phyloP scores from a whole-genome alignment of 92 coral and sea anemone species.

The Siderastrea radians region DNA sequence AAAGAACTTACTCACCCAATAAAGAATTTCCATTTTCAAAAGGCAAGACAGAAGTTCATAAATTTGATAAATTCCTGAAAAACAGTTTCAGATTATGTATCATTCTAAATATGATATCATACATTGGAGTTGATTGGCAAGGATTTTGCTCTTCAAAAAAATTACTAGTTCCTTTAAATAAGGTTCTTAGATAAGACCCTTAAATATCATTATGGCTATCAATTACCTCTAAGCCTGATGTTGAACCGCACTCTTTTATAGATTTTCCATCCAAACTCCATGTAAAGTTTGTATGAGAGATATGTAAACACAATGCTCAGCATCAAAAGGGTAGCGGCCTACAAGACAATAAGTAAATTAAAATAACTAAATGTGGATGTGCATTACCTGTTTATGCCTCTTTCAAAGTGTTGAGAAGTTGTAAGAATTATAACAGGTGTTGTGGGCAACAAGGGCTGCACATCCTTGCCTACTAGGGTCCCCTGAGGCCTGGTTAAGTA shows the following conservation, averaged over 20 bases:
- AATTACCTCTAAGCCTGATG: slow-evolving; percentile 84
- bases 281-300: slow-evolving; percentile 86
- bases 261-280: slow-evolving; percentile 94
- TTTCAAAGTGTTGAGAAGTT: too few relatives aligned
- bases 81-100: background rate
- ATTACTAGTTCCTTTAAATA: too few relatives aligned
- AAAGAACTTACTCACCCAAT: slow-evolving; percentile 71
- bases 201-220: background rate
- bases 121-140: too few relatives aligned
- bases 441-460: too few relatives aligned
- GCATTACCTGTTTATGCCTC: too few relatives aligned
- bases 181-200: too few relatives aligned
- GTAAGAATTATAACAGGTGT: too few relatives aligned
- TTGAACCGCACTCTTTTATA: slow-evolving; percentile 89
- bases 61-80: slow-evolving; percentile 78
- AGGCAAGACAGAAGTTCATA: slow-evolving; percentile 88
- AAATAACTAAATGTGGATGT: background rate
- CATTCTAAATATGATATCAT: too few relatives aligned
- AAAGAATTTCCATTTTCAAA: slow-evolving; percentile 87
- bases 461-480: too few relatives aligned
- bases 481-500: too few relatives aligned
- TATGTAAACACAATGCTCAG: slow-evolving; percentile 74
- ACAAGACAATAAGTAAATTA: background rate
- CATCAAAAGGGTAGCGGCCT: slow-evolving; percentile 75
- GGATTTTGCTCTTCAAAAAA: too few relatives aligned